These are phyloP conservation scores for Serranus cabrilla DNA, from an alignment of 2,797 vertebrate genomes.

Conservation along the genomic window DNA sequence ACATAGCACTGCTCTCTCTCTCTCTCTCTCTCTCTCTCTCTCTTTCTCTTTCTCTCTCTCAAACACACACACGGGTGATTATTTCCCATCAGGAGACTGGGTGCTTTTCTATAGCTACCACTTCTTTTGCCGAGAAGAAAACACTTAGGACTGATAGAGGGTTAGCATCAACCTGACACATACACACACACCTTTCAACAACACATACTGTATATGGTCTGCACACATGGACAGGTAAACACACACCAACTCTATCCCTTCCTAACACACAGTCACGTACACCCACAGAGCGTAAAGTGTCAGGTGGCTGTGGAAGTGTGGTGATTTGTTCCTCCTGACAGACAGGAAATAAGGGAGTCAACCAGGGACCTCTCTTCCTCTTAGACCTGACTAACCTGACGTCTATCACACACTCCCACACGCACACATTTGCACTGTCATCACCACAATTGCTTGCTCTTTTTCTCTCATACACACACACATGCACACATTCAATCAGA, in stretches of 20 bases:
- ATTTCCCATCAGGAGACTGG: conserved; percentile 54
- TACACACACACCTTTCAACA: conserved; percentile 34
- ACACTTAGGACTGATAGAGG: conserved; percentile 53
- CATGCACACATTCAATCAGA: conserved; percentile 37
- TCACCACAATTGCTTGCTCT: conserved; percentile 1
- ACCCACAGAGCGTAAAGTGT: conserved; percentile 36
- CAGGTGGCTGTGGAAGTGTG: conserved; percentile 55
- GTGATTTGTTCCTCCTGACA: conserved; percentile 77
- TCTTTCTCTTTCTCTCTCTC: too few relatives aligned
- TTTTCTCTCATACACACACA: conserved; percentile 21
- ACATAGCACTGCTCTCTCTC: background rate
- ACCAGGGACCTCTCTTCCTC: conserved; percentile 75
- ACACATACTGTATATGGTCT: conserved; percentile 39
- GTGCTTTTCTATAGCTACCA: conserved; percentile 39
- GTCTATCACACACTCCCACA: conserved; percentile 59
- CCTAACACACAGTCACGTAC: conserved; percentile 18
- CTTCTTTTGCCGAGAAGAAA: conserved; percentile 39
- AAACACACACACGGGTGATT: conserved; percentile 38
- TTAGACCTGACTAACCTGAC: conserved; percentile 70
- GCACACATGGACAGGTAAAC: conserved; percentile 37
- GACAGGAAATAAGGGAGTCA: conserved; percentile 77
- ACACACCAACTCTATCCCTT: conserved; percentile 15
- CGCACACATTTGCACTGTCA: conserved; percentile 19
- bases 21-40: background rate
- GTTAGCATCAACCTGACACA: conserved; percentile 32